Base-by-base conservation (phyloP, 2,888 invertebrate genomes). In the Pyrgus malvae region DNA sequence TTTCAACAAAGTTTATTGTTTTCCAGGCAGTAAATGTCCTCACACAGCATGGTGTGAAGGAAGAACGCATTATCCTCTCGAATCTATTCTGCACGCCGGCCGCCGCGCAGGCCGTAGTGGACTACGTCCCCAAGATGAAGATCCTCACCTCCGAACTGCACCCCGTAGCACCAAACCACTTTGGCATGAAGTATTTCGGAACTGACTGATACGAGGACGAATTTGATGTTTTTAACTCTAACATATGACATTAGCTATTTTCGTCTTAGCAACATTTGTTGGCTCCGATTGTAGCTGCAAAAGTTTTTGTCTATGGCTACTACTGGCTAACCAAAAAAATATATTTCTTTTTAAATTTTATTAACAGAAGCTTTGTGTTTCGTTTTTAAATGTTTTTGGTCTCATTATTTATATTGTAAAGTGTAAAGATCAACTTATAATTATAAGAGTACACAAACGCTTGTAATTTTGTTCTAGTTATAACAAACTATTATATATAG, bases 121-220 rank as follows among this genome's bases (percentile, higher is more conserved):
- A 94, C 68, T 95, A 95, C 56, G 98, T 96, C 74, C 98, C 97
- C 14, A 91, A 95, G 91, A 93, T 99, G 94, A 98, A 96, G 81
- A 97, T 99, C 67, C 91, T 99, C 55, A 98, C 99, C 0, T 97
- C 99, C 0, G 99, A 99, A 82, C 92, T 99, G 19, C 97, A 98
- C 80, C 95, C 95, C 0, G 95, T 98, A 2, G 98, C 98, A 6
- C 99, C 99, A 6, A 98, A 97, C 88, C 99, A 99, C 84, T 99
- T 99, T 86, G 99, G 99, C 48, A 97, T 97, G 85, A 98, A 97
- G 83, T 99, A 99, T 89, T 99, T 99, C 90, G 99, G 99, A 64
- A 99, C 99, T 54, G 99, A 99, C 90, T 99, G 83, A 88, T 79
- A 74, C 48, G 73, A 75, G 27, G 69, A 75, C 3, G 63, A 63